Percentiles rank a stretch among this genome's conserved stretches.
Conservation (phyloP, 1,140 invertebrate genomes). For the Pseudoatta argentina region DNA sequence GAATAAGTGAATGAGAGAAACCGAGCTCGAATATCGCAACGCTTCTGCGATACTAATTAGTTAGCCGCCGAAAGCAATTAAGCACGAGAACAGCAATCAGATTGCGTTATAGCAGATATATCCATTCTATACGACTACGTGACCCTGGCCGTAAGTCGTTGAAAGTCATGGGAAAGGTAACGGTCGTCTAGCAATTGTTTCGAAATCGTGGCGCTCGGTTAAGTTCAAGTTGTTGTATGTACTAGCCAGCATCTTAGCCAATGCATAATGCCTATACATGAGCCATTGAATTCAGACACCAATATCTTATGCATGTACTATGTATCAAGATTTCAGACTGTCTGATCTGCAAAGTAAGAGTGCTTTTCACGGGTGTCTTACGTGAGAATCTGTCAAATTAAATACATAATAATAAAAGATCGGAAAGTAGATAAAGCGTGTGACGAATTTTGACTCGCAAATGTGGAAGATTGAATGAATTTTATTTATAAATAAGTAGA, state of each 20-base stretch:
- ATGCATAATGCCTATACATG: not conserved
- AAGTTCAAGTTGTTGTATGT: constrained; percentile 68
- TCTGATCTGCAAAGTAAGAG: not conserved
- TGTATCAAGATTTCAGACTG: not conserved
- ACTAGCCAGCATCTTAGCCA: not conserved
- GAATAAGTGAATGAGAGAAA: constrained; percentile 28
- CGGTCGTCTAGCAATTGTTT: constrained; percentile 74
- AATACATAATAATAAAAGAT: not conserved
- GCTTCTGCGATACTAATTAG: constrained; percentile 38
- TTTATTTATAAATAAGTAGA: not conserved
- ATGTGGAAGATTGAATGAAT: not conserved
- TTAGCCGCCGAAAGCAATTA: constrained; percentile 44
- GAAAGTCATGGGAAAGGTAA: constrained; percentile 72
- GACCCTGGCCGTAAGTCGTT: constrained; percentile 48
- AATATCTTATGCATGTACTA: not conserved
- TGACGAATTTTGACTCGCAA: not conserved
- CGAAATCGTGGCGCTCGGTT: constrained; percentile 60
- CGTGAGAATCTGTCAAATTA: not conserved
- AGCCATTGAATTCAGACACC: not conserved
- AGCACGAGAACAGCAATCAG: constrained; percentile 45
- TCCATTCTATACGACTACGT: constrained; percentile 5
- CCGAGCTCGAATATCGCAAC: not conserved
- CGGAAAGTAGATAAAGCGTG: not conserved
- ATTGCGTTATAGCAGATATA: constrained; percentile 41
- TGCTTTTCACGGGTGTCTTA: not conserved